Evolutionary conservation across 2,797 vertebrate species (phyloP), one percentile per base, ranked within the genome.

Genomic region (Pyrocephalus nanus): DNA sequence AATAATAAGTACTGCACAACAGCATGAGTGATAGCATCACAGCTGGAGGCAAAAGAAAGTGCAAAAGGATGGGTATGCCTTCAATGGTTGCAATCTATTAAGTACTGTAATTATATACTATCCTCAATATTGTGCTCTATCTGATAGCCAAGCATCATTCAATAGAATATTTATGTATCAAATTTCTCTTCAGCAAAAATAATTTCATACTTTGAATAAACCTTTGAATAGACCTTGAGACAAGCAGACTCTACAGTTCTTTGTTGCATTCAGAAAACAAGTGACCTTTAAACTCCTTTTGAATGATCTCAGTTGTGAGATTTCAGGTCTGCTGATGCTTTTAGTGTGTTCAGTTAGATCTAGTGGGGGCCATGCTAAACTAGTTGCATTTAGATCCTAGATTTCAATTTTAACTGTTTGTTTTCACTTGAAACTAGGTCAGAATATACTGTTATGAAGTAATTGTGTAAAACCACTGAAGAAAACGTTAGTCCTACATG

Each of bases 101-200:
- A 61, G 55, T 86, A 81, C 45, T 92, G 62, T 65, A 93, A 87
- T 93, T 96, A 72, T 36, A 62, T 71, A 42, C 14, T 85, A 38
- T 93, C 19, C 26, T 87, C 50, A 72, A 17, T 58, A 88, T n/a
- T 92, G 66, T 57, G 27, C 19, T 66, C 45, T 85, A 18, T 88
- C 22, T 67, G 30, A 93, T 47, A 95, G 51, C 29, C 82, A 90
- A 73, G 17, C 42, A 84, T 76, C 5, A 12, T 40, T 90, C 67
- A 91, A 62, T 20, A 92, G 26, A 13, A 29, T 85, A 19, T 86
- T 96, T 88, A 74, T 60, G 12, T 57, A 88, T 30, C 29, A 92
- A 34, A 13, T 20, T 65, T 53, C 45, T 91, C 60, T 42, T 73
- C 5, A 72, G 27, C 7, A 51, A 38, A 91, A 32, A 60, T 3